phyloP scores from a whole-genome alignment of 1,140 invertebrate genomes.

The Drosophila baimaii region DNA sequence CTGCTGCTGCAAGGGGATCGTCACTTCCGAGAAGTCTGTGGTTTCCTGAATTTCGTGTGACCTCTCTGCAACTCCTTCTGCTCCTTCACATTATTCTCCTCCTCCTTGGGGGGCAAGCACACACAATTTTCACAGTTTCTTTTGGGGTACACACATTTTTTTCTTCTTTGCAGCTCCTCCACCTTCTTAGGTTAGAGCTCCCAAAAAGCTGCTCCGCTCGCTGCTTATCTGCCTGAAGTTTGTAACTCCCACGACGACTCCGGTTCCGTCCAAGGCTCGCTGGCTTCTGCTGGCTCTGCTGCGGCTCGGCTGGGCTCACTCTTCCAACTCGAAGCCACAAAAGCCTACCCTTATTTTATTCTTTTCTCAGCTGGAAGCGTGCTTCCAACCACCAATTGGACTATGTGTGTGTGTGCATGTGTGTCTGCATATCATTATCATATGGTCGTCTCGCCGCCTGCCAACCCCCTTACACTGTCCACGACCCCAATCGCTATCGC shows the following conservation, averaged over 20 bases:
- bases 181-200: constrained; percentile 44
- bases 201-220: constrained; percentile 32
- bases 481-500: constrained; percentile 20
- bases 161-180: constrained; percentile 28
- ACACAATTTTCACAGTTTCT: constrained; percentile 22
- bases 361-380: constrained; percentile 57
- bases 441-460: constrained; percentile 57
- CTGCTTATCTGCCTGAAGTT: constrained; percentile 34
- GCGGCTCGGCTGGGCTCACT: constrained; percentile 32
- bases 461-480: constrained; percentile 47
- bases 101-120: not conserved
- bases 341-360: constrained; percentile 75
- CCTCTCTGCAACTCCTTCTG: not conserved
- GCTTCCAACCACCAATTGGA: constrained; percentile 75
- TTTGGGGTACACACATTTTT: constrained; percentile 42
- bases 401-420: constrained; percentile 17
- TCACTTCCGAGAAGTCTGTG: constrained; percentile 18
- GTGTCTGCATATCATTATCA: constrained; percentile 74
- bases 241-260: constrained; percentile 48
- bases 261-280: constrained; percentile 51
- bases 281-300: constrained; percentile 52
- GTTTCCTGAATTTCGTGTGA: not conserved
- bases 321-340: constrained; percentile 70
- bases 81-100: not conserved
- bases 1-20: constrained; percentile 12